phyloP scores from a whole-genome alignment of 2,797 vertebrate genomes.

The Hypotaenidia okinawae region DNA sequence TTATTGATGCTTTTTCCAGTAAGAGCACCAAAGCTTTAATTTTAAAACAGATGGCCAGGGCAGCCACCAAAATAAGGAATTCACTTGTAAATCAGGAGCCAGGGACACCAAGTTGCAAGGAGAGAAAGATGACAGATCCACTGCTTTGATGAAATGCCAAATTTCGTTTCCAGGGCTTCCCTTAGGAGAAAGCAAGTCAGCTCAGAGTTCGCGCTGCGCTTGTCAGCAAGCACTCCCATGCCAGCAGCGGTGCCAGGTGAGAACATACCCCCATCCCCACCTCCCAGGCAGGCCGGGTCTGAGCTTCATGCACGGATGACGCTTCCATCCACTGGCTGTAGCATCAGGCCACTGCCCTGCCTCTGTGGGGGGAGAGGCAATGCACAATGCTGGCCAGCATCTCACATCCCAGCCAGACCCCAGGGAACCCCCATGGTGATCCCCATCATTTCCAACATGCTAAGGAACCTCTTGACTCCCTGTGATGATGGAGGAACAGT shows the following conservation, averaged over 20 bases:
- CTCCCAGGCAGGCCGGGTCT: neutral
- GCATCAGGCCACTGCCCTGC: neutral
- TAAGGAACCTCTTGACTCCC: neutral
- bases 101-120: neutral
- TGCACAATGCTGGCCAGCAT: neutral
- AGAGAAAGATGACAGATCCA: constrained; percentile 53
- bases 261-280: neutral
- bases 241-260: neutral
- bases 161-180: constrained; percentile 48
- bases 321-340: neutral
- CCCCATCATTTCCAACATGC: neutral
- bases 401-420: fast-evolving
- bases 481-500: fast-evolving
- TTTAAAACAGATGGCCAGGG: constrained; percentile 13
- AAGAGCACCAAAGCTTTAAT: constrained; percentile 40
- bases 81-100: constrained; percentile 41
- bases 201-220: neutral
- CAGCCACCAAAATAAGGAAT: constrained; percentile 40
- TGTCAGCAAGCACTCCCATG: neutral
- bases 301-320: fast-evolving
- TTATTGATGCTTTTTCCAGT: constrained; percentile 34
- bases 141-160: constrained; percentile 58
- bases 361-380: fast-evolving
- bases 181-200: constrained; percentile 41
- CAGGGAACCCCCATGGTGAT: neutral